These are phyloP conservation scores for Nebria salina DNA, from an alignment of 2,888 invertebrate genomes.

Conservation along the genomic window DNA sequence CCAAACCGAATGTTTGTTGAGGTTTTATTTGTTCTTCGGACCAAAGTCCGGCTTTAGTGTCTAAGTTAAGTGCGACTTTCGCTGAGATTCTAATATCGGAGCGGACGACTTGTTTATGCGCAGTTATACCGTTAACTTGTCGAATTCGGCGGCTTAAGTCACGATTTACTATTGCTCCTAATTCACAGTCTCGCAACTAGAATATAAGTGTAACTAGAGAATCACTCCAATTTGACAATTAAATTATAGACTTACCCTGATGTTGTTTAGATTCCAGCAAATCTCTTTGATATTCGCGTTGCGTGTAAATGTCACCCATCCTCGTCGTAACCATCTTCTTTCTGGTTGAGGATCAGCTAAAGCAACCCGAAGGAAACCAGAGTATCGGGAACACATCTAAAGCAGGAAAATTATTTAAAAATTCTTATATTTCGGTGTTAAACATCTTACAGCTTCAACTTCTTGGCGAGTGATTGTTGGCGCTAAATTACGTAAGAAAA, in stretches of 20 bases:
- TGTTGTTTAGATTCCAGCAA: conserved; percentile 98
- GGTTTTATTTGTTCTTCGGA: conserved; percentile 62
- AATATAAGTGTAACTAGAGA: conserved; percentile 48
- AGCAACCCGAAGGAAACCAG: conserved; percentile 94
- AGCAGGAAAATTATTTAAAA: conserved; percentile 10
- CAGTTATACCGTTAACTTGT: conserved; percentile 88
- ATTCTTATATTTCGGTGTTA: background rate
- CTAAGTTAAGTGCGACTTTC: conserved; percentile 89
- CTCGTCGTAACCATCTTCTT: conserved; percentile 94
- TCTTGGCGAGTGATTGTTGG: conserved; percentile 97
- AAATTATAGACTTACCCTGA: conserved; percentile 70
- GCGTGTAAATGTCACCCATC: conserved; percentile 97
- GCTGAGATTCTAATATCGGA: conserved; percentile 94
- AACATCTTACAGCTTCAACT: conserved; percentile 81
- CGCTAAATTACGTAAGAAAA: conserved; percentile 94
- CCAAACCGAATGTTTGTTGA: conserved; percentile 71
- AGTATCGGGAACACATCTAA: conserved; percentile 80
- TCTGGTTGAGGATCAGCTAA: conserved; percentile 97
- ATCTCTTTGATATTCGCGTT: conserved; percentile 99
- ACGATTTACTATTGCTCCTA: conserved; percentile 95
- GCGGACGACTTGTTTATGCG: conserved; percentile 87
- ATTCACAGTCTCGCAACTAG: conserved; percentile 87
- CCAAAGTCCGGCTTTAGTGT: conserved; percentile 87
- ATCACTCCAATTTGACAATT: background rate
- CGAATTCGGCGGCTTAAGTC: conserved; percentile 95